Base-by-base conservation (phyloP, 2,113 vertebrate genomes). In the Brachyhypopomus gauderio region DNA sequence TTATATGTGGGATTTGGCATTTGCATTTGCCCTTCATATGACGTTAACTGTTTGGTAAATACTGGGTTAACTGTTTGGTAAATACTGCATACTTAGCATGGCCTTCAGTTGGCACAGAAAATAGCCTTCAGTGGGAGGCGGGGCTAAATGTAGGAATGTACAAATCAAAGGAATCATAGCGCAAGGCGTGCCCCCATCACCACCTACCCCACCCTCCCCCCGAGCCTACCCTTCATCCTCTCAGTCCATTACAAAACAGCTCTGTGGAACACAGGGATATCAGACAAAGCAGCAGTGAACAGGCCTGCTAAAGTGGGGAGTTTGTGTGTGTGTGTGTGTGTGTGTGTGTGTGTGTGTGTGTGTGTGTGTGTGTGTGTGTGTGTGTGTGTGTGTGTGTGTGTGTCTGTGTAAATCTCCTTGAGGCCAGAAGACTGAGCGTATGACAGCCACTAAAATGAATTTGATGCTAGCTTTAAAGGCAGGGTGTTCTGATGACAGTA, bases 131-230 rank as follows among this genome's bases (percentile, higher is more conserved):
- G 30, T 72, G 23, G 27, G 48, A 11, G 9, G 34, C 7, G 38
- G n/a, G 45, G 70, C 74, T 64, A 81, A 67, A 72, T 64, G 71
- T 56, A 63, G 64, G 22, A 67, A 73, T 73, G 55, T 67, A 14
- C 63, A 52, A 66, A 36, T 62, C 25, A 3, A 30, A 55, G 36
- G 66, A 79, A 79, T 71, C 77, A 79, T 67, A 62, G 69, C 23
- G 20, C 38, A 48, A 72, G 72, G 30, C 38, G 56, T 72, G 30
- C 71, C 22, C 77, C n/a, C n/a, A n/a, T n/a, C n/a, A n/a, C n/a
- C n/a, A n/a, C n/a, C n/a, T n/a, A n/a, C n/a, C n/a, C n/a, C n/a
- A n/a, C n/a, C n/a, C n/a, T n/a, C n/a, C n/a, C 67, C 52, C 58
- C 59, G 77, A 79, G 36, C 17, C 17, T 38, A 25, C 41, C 23